A percentile compares a stretch with the other conserved stretches of the same genome.
Evolutionary conservation across 2,113 vertebrate genomes (phyloP).

Genomic region (Alligator sinensis): DNA sequence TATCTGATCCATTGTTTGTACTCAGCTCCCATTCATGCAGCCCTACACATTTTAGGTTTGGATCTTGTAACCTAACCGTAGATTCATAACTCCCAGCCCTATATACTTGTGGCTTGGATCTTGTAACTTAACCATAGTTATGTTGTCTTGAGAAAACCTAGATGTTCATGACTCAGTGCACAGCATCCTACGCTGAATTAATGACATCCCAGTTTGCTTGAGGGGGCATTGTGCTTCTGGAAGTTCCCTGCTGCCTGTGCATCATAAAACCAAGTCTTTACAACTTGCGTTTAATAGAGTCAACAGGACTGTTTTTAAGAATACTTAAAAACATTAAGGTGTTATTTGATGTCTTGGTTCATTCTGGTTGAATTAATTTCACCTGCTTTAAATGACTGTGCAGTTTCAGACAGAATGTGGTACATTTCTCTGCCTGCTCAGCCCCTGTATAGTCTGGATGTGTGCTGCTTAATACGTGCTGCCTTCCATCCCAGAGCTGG

Average conservation of each 20-base stretch:
- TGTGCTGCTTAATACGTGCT: background rate
- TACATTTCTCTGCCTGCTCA: background rate
- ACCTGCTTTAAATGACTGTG: rapidly evolving
- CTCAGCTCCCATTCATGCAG: background rate
- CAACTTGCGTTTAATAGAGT: background rate
- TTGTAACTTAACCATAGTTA: background rate
- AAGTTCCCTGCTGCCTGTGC: background rate
- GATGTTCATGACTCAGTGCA: background rate
- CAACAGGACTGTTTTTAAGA: background rate
- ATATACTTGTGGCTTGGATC: background rate
- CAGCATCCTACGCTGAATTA: too few relatives aligned
- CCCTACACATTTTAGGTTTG: background rate
- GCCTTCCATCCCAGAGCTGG: background rate
- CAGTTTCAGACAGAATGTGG: background rate
- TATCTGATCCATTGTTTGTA: background rate
- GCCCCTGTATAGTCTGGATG: background rate
- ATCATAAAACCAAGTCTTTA: background rate
- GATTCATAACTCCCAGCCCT: background rate
- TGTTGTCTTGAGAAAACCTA: background rate
- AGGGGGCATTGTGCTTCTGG: background rate
- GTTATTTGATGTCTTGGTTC: rapidly evolving
- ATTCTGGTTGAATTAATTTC: background rate
- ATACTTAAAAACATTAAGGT: too few relatives aligned
- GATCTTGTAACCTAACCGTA: background rate
- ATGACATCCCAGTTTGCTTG: background rate